These are phyloP conservation scores for Acanthornis magna DNA, from an alignment of 2,797 vertebrate genomes.

Conservation along the genomic window DNA sequence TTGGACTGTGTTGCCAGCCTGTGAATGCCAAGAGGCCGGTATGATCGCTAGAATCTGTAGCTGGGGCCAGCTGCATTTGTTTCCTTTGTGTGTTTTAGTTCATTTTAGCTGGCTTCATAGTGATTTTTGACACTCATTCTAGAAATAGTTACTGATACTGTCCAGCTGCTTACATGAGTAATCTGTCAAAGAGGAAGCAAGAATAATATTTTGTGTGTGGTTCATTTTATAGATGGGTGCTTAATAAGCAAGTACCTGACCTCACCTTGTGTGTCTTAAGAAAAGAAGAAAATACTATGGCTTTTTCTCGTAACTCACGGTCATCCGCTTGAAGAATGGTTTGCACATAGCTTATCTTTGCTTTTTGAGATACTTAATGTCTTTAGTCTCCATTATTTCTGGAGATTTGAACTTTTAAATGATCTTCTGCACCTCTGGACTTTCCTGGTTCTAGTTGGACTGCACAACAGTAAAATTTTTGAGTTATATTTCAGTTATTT, in stretches of 20 bases:
- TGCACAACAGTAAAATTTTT: neutral
- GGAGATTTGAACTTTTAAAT: neutral
- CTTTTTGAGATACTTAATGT: neutral
- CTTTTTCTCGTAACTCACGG: neutral
- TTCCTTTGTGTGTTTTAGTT: neutral
- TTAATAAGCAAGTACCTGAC: neutral
- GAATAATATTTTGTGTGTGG: neutral
- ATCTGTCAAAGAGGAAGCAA: neutral
- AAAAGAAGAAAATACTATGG: neutral
- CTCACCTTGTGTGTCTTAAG: neutral
- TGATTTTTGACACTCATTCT: neutral
- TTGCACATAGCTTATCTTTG: neutral
- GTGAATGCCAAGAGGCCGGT: neutral
- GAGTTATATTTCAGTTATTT: neutral
- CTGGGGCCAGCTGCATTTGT: neutral
- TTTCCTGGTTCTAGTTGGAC: neutral
- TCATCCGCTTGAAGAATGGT: neutral
- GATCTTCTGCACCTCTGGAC: neutral
- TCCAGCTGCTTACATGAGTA: neutral
- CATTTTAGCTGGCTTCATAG: neutral
- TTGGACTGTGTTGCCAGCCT: neutral
- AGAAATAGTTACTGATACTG: neutral
- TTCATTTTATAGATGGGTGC: neutral
- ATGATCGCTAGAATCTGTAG: neutral
- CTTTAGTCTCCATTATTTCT: neutral